phyloP scores from a whole-genome alignment of 2,888 invertebrate species.

The Theretra japonica region DNA sequence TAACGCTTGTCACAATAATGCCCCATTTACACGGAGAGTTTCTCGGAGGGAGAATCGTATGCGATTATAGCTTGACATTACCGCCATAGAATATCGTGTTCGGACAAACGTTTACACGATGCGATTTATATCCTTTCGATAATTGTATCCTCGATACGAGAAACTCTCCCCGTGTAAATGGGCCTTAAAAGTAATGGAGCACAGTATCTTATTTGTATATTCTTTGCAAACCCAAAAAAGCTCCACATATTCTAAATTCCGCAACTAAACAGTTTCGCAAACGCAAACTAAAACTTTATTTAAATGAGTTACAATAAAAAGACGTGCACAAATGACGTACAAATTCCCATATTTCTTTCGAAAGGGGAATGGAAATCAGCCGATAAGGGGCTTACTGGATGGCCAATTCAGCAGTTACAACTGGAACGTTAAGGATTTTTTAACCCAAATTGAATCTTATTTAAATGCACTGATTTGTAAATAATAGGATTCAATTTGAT shows the following conservation, averaged over 20 bases:
- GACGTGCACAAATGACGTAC: constrained; percentile 34
- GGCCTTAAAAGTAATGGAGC: too few species aligned
- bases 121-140: too few species aligned
- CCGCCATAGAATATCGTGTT: too few species aligned
- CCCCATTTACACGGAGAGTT: too few species aligned
- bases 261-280: constrained; percentile 40
- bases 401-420: constrained; percentile 56
- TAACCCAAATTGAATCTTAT: constrained; percentile 49
- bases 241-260: background rate
- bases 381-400: constrained; percentile 61
- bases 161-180: too few species aligned
- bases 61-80: too few species aligned
- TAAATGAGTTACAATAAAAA: constrained; percentile 51
- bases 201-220: background rate
- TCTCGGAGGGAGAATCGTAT: too few species aligned
- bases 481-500: constrained; percentile 43
- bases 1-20: too few species aligned
- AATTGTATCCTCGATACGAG: too few species aligned
- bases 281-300: constrained; percentile 52
- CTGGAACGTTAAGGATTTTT: constrained; percentile 51
- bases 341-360: constrained; percentile 38
- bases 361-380: constrained; percentile 61
- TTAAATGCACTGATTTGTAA: constrained; percentile 37
- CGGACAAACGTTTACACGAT: too few species aligned
- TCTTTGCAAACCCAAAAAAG: background rate